phyloP scores from a whole-genome alignment of 2,113 vertebrate species.

The Gambusia holbrooki region DNA sequence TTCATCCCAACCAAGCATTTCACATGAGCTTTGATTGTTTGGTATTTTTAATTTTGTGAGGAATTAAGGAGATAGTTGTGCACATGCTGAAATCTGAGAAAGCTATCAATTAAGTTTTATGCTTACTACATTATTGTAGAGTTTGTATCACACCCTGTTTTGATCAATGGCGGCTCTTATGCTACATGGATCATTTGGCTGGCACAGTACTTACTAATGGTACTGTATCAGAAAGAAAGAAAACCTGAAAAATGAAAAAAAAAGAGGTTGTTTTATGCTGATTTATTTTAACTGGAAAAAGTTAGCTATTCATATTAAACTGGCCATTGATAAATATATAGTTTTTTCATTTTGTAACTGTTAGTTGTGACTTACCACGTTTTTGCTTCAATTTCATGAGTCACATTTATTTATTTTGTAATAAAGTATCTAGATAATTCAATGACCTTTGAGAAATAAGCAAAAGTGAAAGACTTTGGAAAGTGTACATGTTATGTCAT shows the following conservation, averaged over 20 bases:
- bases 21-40: not conserved
- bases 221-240: no score
- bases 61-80: not conserved
- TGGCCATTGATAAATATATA: no score
- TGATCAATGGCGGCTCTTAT: not conserved
- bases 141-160: not conserved
- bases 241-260: no score
- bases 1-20: not conserved
- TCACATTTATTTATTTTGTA: not conserved
- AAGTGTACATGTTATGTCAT: not conserved
- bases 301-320: no score
- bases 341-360: no score
- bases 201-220: not conserved
- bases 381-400: no score
- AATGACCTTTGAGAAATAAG: not conserved
- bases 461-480: not conserved
- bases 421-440: not conserved
- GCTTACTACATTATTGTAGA: not conserved
- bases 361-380: no score
- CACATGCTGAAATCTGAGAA: not conserved
- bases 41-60: not conserved
- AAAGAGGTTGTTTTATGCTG: no score
- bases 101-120: not conserved
- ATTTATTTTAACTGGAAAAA: no score
- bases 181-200: not conserved